Evolutionary conservation across 2,113 vertebrate species (phyloP).

Genomic region (Oncorhynchus tshawytscha): DNA sequence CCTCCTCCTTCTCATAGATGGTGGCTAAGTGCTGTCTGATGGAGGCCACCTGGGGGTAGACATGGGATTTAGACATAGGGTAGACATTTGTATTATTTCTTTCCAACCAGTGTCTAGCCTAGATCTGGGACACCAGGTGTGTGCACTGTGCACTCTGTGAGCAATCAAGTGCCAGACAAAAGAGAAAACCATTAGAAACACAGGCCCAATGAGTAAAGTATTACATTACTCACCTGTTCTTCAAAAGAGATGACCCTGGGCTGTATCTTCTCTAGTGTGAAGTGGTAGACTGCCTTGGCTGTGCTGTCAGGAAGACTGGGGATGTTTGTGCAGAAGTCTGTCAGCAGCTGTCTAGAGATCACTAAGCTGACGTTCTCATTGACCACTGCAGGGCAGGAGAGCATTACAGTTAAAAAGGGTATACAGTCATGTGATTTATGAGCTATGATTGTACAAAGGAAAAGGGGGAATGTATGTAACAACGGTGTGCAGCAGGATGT

Average conservation of each 20-base stretch:
- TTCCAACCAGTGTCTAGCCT: background rate
- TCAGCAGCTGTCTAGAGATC: constrained; percentile 95
- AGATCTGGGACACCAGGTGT: no score
- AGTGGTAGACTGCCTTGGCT: constrained; percentile 95
- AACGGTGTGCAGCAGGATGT: background rate
- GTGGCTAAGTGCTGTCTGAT: constrained; percentile 97
- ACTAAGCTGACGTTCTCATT: constrained; percentile 98
- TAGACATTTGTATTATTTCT: background rate
- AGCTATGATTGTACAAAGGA: background rate
- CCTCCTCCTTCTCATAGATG: constrained; percentile 98
- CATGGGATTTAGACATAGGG: background rate
- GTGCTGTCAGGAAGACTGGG: constrained; percentile 90
- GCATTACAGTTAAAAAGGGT: background rate
- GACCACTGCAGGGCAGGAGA: constrained; percentile 80
- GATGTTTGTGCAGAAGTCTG: constrained; percentile 95
- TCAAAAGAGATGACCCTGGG: constrained; percentile 98
- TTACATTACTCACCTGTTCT: constrained; percentile 84
- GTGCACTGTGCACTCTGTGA: no score
- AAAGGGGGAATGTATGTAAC: background rate
- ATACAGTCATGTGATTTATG: background rate
- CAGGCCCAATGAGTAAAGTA: background rate
- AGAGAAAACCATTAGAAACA: background rate
- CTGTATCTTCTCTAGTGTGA: constrained; percentile 97
- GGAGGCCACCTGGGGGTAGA: constrained; percentile 84
- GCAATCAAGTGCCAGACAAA: background rate